A percentile compares a stretch with the other conserved stretches of the same genome.
Conservation (phyloP, 2,113 vertebrate species). For the Antidorcas marsupialis region DNA sequence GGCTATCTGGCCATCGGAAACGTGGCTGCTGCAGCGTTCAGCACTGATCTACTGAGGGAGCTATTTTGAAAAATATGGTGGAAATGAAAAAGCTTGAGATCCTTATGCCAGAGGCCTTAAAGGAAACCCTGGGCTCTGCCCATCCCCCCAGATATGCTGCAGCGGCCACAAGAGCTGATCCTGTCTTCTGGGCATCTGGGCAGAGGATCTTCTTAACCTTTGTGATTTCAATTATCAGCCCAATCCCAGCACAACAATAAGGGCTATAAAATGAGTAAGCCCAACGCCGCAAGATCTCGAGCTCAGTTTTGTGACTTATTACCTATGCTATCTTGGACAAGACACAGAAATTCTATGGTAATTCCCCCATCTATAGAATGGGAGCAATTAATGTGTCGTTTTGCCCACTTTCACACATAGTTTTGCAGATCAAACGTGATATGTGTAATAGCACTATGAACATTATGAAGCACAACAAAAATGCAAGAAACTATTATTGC, state of each 20-base stretch:
- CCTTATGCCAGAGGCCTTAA: background rate
- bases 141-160: background rate
- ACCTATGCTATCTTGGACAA: background rate
- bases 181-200: background rate
- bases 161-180: background rate
- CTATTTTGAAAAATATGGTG: background rate
- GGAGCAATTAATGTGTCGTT: background rate
- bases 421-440: background rate
- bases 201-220: background rate
- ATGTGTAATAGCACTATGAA: background rate
- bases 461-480: background rate
- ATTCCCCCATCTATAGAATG: background rate
- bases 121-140: no score
- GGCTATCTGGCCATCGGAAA: background rate
- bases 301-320: background rate
- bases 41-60: background rate
- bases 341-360: background rate
- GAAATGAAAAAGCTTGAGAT: background rate
- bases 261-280: background rate
- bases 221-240: background rate
- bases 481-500: background rate
- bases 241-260: background rate
- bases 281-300: background rate
- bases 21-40: background rate
- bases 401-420: background rate